Evolutionary conservation across 2,113 vertebrate genomes (phyloP).

Genomic region (Dasypus novemcinctus): DNA sequence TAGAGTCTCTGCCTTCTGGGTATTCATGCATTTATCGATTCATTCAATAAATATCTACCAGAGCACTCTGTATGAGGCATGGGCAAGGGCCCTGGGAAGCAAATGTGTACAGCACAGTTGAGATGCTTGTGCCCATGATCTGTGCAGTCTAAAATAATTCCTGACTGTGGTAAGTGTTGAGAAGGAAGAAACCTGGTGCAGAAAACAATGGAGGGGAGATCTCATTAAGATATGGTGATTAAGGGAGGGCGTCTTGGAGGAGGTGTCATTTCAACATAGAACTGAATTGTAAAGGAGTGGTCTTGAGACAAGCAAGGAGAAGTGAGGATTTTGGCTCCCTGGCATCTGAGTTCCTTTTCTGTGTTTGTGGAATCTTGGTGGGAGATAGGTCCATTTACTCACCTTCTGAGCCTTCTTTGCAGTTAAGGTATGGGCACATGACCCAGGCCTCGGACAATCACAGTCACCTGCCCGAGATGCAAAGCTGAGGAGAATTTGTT

Average conservation of each 20-base stretch:
- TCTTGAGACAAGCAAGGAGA: background rate
- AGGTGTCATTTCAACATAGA: too few relatives aligned
- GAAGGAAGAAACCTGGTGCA: background rate
- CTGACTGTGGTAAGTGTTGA: background rate
- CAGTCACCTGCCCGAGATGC: background rate
- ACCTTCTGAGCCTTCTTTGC: background rate
- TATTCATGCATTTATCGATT: background rate
- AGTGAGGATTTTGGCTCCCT: background rate
- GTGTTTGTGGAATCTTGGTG: background rate
- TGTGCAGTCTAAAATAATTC: background rate
- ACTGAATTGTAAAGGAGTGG: too few relatives aligned
- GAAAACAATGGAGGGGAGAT: background rate
- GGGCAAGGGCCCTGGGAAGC: background rate
- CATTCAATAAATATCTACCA: background rate
- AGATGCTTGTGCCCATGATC: background rate
- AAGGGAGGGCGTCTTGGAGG: background rate
- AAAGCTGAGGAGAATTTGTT: background rate
- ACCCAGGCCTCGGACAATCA: background rate
- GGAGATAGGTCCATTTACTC: background rate
- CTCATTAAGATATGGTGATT: background rate
- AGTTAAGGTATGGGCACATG: background rate
- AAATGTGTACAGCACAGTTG: background rate
- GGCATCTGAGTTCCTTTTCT: background rate
- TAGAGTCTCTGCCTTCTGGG: conserved; percentile 23
- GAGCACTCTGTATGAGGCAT: background rate